Percentiles rank a stretch among this genome's conserved stretches.
Evolutionary conservation across 2,888 invertebrate genomes (phyloP).

Genomic region (Eupithecia subfuscata): DNA sequence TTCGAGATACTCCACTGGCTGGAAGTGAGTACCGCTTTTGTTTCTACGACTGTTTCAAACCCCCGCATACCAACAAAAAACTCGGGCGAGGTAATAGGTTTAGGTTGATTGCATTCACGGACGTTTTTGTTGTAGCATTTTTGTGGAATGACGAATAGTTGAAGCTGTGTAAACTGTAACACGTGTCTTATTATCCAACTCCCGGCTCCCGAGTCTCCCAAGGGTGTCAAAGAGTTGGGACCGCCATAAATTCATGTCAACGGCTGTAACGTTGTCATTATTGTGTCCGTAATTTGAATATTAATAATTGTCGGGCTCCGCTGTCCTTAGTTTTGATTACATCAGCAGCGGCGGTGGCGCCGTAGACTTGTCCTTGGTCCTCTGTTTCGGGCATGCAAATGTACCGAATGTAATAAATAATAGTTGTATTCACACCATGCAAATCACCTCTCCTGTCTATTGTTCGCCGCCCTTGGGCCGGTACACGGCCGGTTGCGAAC

Average conservation of each 20-base stretch:
- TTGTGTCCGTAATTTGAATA: constrained; percentile 70
- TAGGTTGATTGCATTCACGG: constrained; percentile 56
- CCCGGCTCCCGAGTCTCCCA: constrained; percentile 44
- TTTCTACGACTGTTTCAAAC: constrained; percentile 49
- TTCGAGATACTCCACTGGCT: constrained; percentile 98
- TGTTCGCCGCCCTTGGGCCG: constrained; percentile 78
- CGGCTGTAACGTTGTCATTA: constrained; percentile 66
- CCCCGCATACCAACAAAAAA: constrained; percentile 50
- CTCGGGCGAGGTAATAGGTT: constrained; percentile 47
- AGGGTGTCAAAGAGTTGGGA: constrained; percentile 58
- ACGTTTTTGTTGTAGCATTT: constrained; percentile 58
- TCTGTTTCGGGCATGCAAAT: constrained; percentile 77
- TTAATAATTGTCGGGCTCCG: constrained; percentile 54
- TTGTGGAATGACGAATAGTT: constrained; percentile 52
- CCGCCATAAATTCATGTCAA: constrained; percentile 66
- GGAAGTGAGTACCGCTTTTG: constrained; percentile 87
- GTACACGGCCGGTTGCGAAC: constrained; percentile 61
- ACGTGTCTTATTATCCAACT: constrained; percentile 65
- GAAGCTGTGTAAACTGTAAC: constrained; percentile 70
- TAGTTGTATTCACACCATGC: constrained; percentile 67
- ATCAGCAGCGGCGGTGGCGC: constrained; percentile 67
- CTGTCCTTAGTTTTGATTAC: constrained; percentile 64
- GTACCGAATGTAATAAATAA: constrained; percentile 68
- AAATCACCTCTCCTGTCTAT: constrained; percentile 77
- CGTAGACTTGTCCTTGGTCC: constrained; percentile 61